These are phyloP conservation scores for Craniophora ligustri DNA, from an alignment of 2,888 invertebrate species.

Conservation along the genomic window DNA sequence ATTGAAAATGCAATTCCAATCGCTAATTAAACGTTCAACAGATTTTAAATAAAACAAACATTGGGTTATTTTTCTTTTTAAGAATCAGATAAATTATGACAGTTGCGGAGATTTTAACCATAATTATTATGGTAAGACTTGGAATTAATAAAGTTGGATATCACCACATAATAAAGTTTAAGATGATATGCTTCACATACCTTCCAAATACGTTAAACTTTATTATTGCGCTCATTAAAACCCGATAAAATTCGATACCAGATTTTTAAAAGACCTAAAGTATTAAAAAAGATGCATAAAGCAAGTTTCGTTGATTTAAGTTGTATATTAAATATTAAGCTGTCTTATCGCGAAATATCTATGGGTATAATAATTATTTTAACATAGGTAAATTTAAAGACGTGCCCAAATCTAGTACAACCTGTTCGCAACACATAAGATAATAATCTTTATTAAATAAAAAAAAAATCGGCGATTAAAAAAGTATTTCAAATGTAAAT, in stretches of 20 bases:
- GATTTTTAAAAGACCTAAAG: slow-evolving; percentile 31
- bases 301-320: slow-evolving; percentile 14
- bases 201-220: slow-evolving; percentile 63
- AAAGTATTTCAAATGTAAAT: slow-evolving; percentile 19
- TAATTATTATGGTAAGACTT: slow-evolving; percentile 49
- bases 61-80: slow-evolving; percentile 54
- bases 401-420: slow-evolving; percentile 22
- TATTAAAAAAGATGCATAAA: slow-evolving; percentile 25
- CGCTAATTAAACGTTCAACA: slow-evolving; percentile 68
- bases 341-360: slow-evolving; percentile 27
- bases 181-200: slow-evolving; percentile 61
- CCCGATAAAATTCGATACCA: slow-evolving; percentile 66
- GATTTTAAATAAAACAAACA: slow-evolving; percentile 59
- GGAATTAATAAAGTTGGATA: slow-evolving; percentile 63
- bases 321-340: slow-evolving; percentile 20
- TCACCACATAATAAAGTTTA: slow-evolving; percentile 70
- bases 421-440: slow-evolving; percentile 27
- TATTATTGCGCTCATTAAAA: slow-evolving; percentile 72
- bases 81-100: slow-evolving; percentile 45
- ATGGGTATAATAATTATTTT: slow-evolving; percentile 22
- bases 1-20: slow-evolving; percentile 69
- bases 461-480: slow-evolving; percentile 30
- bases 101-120: slow-evolving; percentile 54
- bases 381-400: slow-evolving; percentile 26
- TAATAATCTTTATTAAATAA: slow-evolving; percentile 33